Conservation (phyloP, 1,140 invertebrate species). For the Brachionus asplanchnoidis region DNA sequence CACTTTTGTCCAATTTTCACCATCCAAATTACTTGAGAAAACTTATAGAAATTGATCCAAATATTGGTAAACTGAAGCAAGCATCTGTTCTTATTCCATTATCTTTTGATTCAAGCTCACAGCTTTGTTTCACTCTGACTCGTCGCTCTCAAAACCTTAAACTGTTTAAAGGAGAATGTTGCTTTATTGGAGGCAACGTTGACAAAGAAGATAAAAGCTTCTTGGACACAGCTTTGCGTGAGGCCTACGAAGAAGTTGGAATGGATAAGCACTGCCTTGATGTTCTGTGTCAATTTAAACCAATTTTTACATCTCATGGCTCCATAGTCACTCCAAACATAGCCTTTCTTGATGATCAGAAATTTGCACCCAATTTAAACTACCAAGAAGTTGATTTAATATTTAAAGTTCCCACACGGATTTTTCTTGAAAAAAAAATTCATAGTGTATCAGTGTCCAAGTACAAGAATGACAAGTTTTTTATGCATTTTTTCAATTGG, state of each 20-base stretch:
- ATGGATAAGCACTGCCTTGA: constrained; percentile 11
- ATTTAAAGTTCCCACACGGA: constrained; percentile 41
- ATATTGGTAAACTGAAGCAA: background rate
- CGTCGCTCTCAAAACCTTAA: constrained; percentile 40
- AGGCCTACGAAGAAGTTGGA: constrained; percentile 44
- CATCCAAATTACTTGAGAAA: background rate
- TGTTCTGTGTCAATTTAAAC: constrained; percentile 32
- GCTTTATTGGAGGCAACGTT: constrained; percentile 44
- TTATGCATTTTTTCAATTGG: constrained; percentile 18
- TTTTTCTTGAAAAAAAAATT: constrained; percentile 38
- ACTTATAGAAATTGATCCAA: background rate
- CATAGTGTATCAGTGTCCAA: background rate
- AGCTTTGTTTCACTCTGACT: constrained; percentile 30
- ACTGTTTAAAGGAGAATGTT: constrained; percentile 25
- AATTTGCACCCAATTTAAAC: constrained; percentile 42
- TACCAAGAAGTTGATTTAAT: constrained; percentile 43
- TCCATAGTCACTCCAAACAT: constrained; percentile 43
- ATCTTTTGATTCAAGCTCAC: background rate
- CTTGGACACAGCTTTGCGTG: constrained; percentile 42
- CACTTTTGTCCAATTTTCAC: background rate
- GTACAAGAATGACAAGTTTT: background rate
- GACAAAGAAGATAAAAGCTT: constrained; percentile 35
- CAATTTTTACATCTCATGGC: constrained; percentile 10
- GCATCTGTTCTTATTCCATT: constrained; percentile 21
- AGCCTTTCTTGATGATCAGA: constrained; percentile 11